Conservation (phyloP, 2,888 invertebrate genomes). For the Euzophera pinguis region DNA sequence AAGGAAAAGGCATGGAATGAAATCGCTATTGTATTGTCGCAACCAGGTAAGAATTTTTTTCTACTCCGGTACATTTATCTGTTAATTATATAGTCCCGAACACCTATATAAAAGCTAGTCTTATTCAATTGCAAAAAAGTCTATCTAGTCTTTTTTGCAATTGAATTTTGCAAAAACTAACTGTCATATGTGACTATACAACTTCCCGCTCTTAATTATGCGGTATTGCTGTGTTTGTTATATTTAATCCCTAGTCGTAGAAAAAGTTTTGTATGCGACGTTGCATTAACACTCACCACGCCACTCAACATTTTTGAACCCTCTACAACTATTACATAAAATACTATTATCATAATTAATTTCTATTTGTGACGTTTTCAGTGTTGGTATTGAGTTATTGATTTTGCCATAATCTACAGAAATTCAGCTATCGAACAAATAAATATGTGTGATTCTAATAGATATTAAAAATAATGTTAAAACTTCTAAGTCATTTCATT, state of each 20-base stretch:
- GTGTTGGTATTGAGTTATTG: slow-evolving; percentile 14
- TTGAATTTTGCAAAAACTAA: no score
- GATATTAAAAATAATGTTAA: not conserved
- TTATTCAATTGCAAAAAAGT: no score
- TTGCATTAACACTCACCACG: not conserved
- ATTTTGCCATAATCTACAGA: slow-evolving; percentile 14
- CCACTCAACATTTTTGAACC: not conserved
- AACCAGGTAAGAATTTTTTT: no score
- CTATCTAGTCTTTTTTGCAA: no score
- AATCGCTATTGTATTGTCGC: no score
- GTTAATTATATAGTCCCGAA: no score
- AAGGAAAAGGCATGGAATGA: no score
- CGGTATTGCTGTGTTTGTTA: no score
- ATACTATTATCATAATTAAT: slow-evolving; percentile 1
- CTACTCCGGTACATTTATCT: no score
- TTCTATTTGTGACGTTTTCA: slow-evolving; percentile 12
- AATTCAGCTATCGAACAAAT: slow-evolving; percentile 7
- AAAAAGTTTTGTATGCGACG: not conserved
- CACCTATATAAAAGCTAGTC: no score
- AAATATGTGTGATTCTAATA: not conserved
- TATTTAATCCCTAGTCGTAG: not conserved
- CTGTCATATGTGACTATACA: no score
- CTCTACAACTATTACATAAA: not conserved
- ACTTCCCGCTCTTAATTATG: no score
- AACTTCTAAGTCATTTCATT: not conserved